phyloP scores from a whole-genome alignment of 2,888 invertebrate species.

The Oscheius myriophilus region DNA sequence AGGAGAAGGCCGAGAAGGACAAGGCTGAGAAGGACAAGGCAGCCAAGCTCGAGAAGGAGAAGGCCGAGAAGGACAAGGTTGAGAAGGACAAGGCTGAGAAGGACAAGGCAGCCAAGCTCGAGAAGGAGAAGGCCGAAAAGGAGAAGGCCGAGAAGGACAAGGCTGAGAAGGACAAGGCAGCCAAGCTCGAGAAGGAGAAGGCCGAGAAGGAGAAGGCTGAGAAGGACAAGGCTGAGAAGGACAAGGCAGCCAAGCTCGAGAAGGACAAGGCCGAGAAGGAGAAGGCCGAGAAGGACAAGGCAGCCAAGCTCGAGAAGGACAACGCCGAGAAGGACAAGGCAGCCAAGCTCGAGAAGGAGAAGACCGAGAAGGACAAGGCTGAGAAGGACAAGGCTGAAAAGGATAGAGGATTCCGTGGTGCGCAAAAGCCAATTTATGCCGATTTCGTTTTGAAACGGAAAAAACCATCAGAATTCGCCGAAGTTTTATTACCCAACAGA shows the following conservation, averaged over 20 bases:
- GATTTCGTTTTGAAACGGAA: slow-evolving; percentile 8
- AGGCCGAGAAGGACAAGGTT: slow-evolving; percentile 14
- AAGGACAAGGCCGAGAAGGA: slow-evolving; percentile 19
- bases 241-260: slow-evolving; percentile 4
- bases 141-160: slow-evolving; percentile 12
- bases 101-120: slow-evolving; percentile 22
- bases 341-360: slow-evolving; percentile 3
- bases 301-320: slow-evolving; percentile 2
- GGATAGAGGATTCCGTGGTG: slow-evolving; percentile 2
- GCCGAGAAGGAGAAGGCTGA: slow-evolving; percentile 3
- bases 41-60: slow-evolving; percentile 21
- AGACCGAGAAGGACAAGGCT: slow-evolving; percentile 4
- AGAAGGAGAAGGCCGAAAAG: slow-evolving; percentile 18
- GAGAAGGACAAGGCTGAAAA: slow-evolving; percentile 15
- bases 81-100: slow-evolving; percentile 15
- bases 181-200: slow-evolving; percentile 1
- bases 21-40: slow-evolving; percentile 28
- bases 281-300: slow-evolving; percentile 16
- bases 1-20: slow-evolving; percentile 14
- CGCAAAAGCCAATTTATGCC: slow-evolving; percentile 17
- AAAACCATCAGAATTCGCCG: slow-evolving; percentile 12
- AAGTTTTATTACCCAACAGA: slow-evolving; percentile 7
- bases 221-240: background rate
- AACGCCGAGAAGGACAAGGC: background rate
- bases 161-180: background rate